Conservation (phyloP, 2,888 invertebrate species). For the Onthophagus sagittarius region DNA sequence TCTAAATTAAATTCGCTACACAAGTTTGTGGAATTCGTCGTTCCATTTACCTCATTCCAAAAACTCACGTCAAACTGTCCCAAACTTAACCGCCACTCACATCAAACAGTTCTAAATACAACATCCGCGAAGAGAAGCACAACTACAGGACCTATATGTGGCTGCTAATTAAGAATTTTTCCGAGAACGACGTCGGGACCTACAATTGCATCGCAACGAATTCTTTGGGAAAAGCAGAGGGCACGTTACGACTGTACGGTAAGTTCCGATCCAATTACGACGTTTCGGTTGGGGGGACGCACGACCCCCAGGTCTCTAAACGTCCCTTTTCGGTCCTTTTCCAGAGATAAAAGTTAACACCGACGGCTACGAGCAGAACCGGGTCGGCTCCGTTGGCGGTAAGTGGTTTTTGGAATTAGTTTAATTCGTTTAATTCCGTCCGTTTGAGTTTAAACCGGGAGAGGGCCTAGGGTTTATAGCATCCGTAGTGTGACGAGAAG, state of each 20-base stretch:
- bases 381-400: slow-evolving; percentile 59
- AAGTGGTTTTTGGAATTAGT: slow-evolving; percentile 31
- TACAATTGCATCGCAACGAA: slow-evolving; percentile 66
- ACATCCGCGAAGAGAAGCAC: slow-evolving; percentile 59
- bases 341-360: slow-evolving; percentile 54
- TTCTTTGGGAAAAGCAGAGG: slow-evolving; percentile 67
- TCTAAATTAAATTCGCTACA: too few relatives aligned
- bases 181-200: slow-evolving; percentile 51
- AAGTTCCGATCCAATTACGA: slow-evolving; percentile 34
- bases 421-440: not conserved
- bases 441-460: not conserved
- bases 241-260: slow-evolving; percentile 64
- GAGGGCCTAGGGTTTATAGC: not conserved
- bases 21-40: not conserved
- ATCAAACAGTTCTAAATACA: slow-evolving; percentile 60
- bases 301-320: not conserved
- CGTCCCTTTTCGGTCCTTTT: slow-evolving; percentile 34
- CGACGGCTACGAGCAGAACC: slow-evolving; percentile 53
- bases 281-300: slow-evolving; percentile 41
- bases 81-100: not conserved
- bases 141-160: slow-evolving; percentile 68
- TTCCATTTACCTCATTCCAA: not conserved
- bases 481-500: not conserved
- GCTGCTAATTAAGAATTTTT: slow-evolving; percentile 52
- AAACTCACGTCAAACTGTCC: not conserved